Base-by-base conservation (phyloP, 2,797 vertebrate genomes). In the Schizopygopsis pylzovi region DNA sequence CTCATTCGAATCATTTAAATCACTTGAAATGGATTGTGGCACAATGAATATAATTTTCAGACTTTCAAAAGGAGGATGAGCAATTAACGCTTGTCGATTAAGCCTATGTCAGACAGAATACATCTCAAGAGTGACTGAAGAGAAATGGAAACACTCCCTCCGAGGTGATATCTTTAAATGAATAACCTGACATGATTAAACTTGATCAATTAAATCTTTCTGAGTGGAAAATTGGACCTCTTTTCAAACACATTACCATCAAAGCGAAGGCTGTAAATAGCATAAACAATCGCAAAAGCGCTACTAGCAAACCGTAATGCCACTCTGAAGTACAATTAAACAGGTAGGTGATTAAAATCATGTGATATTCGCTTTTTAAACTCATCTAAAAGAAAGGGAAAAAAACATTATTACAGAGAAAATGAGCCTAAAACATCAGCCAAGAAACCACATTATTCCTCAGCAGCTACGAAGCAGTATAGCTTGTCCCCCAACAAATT, bases 61-160 rank as follows among this genome's bases (percentile, higher is more conserved):
- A 65, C 56, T 81, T 85, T 87, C 70, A 71, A 87, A 89, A 65
- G 47, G 79, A 88, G 41, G 85, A 89, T 61, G 82, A 84, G 83
- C 83, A 89, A 90, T 90, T 86, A 89, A 77, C 81, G 63, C 73
- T 76, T 25, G 45, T 82, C 85, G 82, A 87, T 90, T 90, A 89
- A 73, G 86, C 73, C 83, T n/a, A 28, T 61, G 79, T 81, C 82
- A 86, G 68, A 54, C 84, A 84, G 75, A 86, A 86, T 86, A 61
- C 63, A 67, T 78, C 67, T 85, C 71, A 82, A 84, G 75, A 70
- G 54, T 79, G 68, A 85, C 61, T 43, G 77, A 70, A 81, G 83
- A 85, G 72, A 87, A 79, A 87, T 85, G 39, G 83, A 84, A 87
- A 79, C 83, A 79, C 75, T 84, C 68, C 75, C 70, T 83, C 71